These are phyloP conservation scores for Tinamus guttatus DNA, from an alignment of 2,113 vertebrate genomes.

Conservation along the genomic window DNA sequence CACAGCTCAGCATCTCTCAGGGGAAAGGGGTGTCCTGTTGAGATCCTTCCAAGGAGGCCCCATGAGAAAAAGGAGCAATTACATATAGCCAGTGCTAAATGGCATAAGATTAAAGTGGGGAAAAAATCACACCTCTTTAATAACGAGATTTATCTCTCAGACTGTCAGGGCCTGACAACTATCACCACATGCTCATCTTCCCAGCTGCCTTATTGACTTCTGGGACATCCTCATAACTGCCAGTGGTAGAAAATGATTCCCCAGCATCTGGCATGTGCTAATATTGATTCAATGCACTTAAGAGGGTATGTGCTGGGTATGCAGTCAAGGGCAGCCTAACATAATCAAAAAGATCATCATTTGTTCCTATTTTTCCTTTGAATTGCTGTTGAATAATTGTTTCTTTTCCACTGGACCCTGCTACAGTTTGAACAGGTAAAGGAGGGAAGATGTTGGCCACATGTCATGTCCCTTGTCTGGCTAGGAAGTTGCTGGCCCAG, in stretches of 20 bases:
- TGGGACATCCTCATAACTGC: conserved; percentile 41
- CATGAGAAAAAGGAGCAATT: background rate
- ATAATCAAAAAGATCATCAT: background rate
- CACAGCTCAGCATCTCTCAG: background rate
- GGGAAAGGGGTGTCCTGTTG: background rate
- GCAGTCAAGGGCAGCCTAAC: background rate
- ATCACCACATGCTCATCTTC: background rate
- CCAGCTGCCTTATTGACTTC: conserved; percentile 15
- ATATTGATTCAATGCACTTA: background rate
- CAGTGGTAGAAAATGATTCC: conserved; percentile 24
- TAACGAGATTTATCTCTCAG: background rate
- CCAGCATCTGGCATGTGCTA: background rate
- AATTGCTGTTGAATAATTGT: background rate
- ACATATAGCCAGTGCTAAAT: background rate
- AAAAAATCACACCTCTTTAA: background rate
- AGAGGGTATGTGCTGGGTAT: background rate
- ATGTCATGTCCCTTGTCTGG: fast-evolving
- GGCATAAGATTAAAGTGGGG: background rate
- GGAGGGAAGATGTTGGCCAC: background rate
- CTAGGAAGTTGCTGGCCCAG: background rate
- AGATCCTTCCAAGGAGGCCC: background rate
- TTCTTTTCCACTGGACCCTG: fast-evolving
- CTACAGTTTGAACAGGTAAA: background rate
- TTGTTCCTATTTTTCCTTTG: background rate
- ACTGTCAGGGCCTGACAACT: background rate